These are phyloP conservation scores for Lepilemur septentrionalis DNA, from an alignment of 2,797 vertebrate species.

Conservation along the genomic window DNA sequence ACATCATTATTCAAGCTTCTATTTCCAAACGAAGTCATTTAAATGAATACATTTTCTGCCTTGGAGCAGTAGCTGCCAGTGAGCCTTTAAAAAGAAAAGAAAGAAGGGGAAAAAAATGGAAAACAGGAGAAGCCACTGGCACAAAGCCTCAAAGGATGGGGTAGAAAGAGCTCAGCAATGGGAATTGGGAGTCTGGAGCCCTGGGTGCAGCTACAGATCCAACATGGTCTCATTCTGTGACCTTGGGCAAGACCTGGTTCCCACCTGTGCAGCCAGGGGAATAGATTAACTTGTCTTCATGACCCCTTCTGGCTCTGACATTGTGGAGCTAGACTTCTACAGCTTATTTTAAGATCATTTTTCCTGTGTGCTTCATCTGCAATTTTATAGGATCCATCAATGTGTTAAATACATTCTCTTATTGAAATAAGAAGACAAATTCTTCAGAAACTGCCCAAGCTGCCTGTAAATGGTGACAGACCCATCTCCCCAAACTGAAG, in stretches of 20 bases:
- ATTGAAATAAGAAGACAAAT: neutral
- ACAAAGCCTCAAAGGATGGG: constrained; percentile 20
- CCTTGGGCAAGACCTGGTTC: constrained; percentile 9
- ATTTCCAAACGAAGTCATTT: constrained; percentile 79
- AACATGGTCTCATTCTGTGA: neutral
- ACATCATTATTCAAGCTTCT: constrained; percentile 79
- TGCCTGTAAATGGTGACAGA: neutral
- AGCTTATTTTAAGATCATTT: constrained; percentile 34
- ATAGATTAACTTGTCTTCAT: neutral
- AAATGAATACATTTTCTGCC: constrained; percentile 80
- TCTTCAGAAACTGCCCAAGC: constrained; percentile 11
- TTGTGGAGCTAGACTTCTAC: neutral
- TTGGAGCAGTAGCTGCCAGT: constrained; percentile 71
- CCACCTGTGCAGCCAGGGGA: neutral
- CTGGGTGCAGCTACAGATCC: neutral
- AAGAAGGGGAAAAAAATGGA: neutral
- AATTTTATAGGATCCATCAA: neutral
- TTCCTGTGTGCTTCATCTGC: neutral
- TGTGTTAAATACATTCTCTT: constrained; percentile 22
- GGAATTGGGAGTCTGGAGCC: neutral
- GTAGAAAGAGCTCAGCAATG: neutral
- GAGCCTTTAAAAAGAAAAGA: constrained; percentile 65
- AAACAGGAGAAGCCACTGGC: constrained; percentile 16
- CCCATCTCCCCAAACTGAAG: neutral
- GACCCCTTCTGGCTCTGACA: constrained; percentile 16